A percentile compares a stretch with the other conserved stretches of the same genome.
Evolutionary conservation across 2,797 vertebrate genomes (phyloP).

Genomic region (Onychomys arenicola): DNA sequence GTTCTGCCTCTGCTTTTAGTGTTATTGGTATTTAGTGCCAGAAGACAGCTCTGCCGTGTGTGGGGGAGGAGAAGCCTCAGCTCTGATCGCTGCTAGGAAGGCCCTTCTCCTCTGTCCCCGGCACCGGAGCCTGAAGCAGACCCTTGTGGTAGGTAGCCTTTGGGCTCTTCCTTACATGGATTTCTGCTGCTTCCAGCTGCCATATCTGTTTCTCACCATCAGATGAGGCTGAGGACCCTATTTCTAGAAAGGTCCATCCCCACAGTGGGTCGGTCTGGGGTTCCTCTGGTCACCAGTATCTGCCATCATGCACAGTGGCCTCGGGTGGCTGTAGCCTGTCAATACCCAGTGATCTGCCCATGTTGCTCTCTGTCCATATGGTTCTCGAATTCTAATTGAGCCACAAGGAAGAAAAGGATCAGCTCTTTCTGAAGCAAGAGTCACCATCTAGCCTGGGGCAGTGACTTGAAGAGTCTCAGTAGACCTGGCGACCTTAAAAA

Average conservation of each 20-base stretch:
- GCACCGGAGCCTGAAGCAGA: not conserved
- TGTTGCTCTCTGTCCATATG: fast-evolving
- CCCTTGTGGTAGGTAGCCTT: fast-evolving
- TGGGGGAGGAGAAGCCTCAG: not conserved
- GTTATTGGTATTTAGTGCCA: not conserved
- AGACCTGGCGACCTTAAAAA: not conserved
- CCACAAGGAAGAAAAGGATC: not conserved
- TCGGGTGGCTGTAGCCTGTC: not conserved
- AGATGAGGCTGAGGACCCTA: fast-evolving
- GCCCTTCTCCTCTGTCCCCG: not conserved
- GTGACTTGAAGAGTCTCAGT: not conserved
- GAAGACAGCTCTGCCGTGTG: slow-evolving; percentile 34
- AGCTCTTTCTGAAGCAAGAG: not conserved
- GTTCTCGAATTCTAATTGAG: not conserved
- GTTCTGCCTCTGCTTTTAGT: slow-evolving; percentile 56
- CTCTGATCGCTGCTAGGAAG: not conserved
- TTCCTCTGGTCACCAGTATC: not conserved
- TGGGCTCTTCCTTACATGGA: fast-evolving
- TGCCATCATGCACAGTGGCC: not conserved
- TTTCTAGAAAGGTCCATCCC: not conserved
- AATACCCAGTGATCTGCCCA: fast-evolving
- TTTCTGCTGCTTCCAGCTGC: not conserved
- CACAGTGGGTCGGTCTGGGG: not conserved
- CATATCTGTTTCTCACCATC: not conserved
- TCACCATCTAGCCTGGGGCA: not conserved